These are phyloP conservation scores for Phylloscopus trochilus DNA, from an alignment of 2,113 vertebrate species.

Conservation along the genomic window DNA sequence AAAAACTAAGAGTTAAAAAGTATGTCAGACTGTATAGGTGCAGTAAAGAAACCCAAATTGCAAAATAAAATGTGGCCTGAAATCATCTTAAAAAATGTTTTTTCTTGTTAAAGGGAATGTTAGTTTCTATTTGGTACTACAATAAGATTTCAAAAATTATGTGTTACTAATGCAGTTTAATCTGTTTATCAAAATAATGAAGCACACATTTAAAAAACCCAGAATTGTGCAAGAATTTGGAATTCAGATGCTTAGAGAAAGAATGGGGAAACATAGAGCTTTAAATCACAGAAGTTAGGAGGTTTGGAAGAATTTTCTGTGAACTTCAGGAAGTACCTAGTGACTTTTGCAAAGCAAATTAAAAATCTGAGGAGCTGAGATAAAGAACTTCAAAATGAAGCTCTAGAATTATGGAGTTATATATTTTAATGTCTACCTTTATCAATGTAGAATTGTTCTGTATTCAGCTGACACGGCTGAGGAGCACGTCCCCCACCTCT, in stretches of 20 bases:
- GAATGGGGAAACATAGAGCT: not conserved
- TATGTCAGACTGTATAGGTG: not conserved
- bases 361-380: not conserved
- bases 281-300: not conserved
- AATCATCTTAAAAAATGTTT: not conserved
- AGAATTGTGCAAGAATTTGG: not conserved
- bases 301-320: not conserved
- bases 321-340: not conserved
- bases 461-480: not conserved
- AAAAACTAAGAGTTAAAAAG: not conserved
- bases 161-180: not conserved
- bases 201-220: not conserved
- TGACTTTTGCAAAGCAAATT: not conserved
- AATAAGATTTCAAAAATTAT: not conserved
- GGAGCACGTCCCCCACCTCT: not conserved
- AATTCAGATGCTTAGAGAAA: not conserved
- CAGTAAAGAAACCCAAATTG: not conserved
- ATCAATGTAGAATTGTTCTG: accelerated
- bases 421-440: not conserved
- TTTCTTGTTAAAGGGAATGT: not conserved
- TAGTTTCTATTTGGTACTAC: not conserved
- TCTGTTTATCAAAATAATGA: not conserved
- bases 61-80: not conserved
- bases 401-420: not conserved
- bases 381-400: not conserved